phyloP scores from a whole-genome alignment of 2,797 vertebrate species.

The Limosa lapponica region DNA sequence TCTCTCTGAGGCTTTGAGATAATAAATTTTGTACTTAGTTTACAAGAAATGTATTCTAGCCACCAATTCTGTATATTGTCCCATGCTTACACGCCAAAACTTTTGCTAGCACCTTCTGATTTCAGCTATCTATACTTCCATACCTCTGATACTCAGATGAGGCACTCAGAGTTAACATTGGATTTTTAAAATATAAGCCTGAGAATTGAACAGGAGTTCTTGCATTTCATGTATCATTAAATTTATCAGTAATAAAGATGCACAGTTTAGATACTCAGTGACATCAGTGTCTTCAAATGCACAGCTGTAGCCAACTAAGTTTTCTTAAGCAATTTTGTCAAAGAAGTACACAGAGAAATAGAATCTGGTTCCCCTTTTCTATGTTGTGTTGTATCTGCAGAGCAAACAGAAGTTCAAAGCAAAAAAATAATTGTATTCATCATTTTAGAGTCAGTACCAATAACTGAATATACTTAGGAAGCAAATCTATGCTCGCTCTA shows the following conservation, averaged over 20 bases:
- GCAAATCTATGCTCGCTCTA: not conserved
- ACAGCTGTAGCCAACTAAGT: not conserved
- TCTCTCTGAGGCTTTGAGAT: not conserved
- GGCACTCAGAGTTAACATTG: not conserved
- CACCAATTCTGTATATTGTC: not conserved
- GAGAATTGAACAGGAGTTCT: not conserved
- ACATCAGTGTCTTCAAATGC: not conserved
- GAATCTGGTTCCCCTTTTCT: not conserved
- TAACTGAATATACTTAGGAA: not conserved
- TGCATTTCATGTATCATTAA: not conserved
- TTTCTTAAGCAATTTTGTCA: not conserved
- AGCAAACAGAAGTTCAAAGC: not conserved
- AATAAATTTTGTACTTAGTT: not conserved
- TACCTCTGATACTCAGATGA: not conserved
- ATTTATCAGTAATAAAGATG: not conserved
- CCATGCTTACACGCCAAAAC: not conserved
- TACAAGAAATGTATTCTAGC: not conserved
- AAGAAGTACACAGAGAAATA: not conserved
- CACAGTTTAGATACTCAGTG: not conserved
- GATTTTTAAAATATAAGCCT: not conserved
- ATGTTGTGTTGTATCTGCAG: not conserved
- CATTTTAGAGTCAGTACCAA: not conserved
- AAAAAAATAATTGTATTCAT: not conserved
- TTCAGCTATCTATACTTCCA: not conserved
- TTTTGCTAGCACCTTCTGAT: not conserved